phyloP scores from a whole-genome alignment of 2,888 invertebrate species.

The Drosophila heteroneura region DNA sequence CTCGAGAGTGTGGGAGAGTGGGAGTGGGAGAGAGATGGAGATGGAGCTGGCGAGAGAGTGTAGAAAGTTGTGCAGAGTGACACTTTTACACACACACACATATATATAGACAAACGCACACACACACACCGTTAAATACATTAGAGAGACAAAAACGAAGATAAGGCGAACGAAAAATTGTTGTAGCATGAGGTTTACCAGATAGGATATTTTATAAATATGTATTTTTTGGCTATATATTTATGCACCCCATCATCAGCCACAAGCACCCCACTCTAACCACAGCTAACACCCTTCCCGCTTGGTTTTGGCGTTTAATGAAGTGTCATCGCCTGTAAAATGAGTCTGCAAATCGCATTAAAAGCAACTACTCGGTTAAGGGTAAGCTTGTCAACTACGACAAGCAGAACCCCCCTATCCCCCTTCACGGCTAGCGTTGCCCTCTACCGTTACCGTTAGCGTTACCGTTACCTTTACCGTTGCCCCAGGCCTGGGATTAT shows the following conservation, averaged over 20 bases:
- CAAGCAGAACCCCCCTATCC: constrained; percentile 7
- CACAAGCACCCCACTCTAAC: constrained; percentile 14
- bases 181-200: constrained; percentile 56
- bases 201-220: constrained; percentile 69
- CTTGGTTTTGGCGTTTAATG: constrained; percentile 76
- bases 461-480: constrained; percentile 7
- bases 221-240: constrained; percentile 70
- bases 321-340: constrained; percentile 83
- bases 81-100: constrained; percentile 21
- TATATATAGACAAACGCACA: constrained; percentile 6
- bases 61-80: constrained; percentile 12
- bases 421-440: background rate
- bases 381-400: constrained; percentile 67
- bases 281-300: constrained; percentile 35
- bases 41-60: constrained; percentile 7
- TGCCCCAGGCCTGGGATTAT: constrained; percentile 43
- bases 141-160: constrained; percentile 46
- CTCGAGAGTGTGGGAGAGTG: background rate
- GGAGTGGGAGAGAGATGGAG: background rate
- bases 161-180: constrained; percentile 50
- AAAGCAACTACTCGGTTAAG: constrained; percentile 69
- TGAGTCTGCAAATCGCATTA: constrained; percentile 82
- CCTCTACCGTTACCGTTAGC: background rate
- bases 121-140: constrained; percentile 47
- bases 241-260: constrained; percentile 72